Conservation (phyloP, 2,113 vertebrate species). For the Electrona antarctica region DNA sequence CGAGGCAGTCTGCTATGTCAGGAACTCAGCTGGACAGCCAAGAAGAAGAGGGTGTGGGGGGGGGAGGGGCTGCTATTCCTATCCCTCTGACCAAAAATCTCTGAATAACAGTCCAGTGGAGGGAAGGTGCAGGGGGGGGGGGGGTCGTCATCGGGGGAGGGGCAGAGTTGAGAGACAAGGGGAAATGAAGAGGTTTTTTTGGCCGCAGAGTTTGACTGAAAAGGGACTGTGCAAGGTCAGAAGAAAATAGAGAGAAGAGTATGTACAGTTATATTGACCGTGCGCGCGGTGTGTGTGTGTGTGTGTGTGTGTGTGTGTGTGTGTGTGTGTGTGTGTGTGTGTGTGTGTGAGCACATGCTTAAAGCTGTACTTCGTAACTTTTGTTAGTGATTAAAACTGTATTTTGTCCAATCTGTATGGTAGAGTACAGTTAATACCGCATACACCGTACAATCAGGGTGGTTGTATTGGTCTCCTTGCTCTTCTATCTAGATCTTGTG, state of each 20-base stretch:
- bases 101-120: constrained; percentile 18
- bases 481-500: too few relatives aligned
- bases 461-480: too few relatives aligned
- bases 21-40: constrained; percentile 65
- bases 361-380: too few relatives aligned
- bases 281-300: not conserved
- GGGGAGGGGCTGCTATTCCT: constrained; percentile 42
- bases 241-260: not conserved
- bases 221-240: not conserved
- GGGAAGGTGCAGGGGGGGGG: not conserved
- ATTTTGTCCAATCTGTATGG: too few relatives aligned
- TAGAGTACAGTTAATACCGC: too few relatives aligned
- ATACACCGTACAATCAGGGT: too few relatives aligned
- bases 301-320: not conserved
- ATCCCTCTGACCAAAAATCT: constrained; percentile 29
- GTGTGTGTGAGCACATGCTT: too few relatives aligned
- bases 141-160: too few relatives aligned
- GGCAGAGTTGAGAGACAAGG: constrained; percentile 10
- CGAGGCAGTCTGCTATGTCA: constrained; percentile 76
- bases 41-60: constrained; percentile 41
- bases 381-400: too few relatives aligned
- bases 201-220: not conserved
- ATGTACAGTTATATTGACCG: not conserved
- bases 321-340: not conserved
- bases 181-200: not conserved